Percentiles rank a stretch among this genome's conserved stretches.
phyloP scores from a whole-genome alignment of 2,113 vertebrate genomes.

The Pygoscelis adeliae region DNA sequence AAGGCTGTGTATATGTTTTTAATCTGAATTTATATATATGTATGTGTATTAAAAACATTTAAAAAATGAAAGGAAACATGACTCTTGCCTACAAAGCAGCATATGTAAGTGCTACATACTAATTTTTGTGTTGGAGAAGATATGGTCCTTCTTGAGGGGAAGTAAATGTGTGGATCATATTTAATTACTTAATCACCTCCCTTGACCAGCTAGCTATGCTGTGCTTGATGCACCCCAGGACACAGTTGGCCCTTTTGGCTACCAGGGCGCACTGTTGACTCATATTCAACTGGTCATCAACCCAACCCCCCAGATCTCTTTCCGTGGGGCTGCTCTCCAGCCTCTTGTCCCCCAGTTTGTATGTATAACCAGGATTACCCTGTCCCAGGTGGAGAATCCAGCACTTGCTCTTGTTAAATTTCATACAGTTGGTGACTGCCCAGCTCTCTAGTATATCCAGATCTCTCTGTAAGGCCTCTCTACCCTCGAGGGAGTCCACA shows the following conservation, averaged over 20 bases:
- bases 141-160: not conserved
- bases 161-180: not conserved
- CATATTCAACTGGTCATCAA: not conserved
- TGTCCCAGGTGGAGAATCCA: not conserved
- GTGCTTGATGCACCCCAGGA: not conserved
- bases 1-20: not conserved
- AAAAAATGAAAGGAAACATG: not conserved
- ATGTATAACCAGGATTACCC: not conserved
- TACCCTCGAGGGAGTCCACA: not conserved
- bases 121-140: not conserved
- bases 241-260: not conserved
- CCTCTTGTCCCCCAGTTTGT: not conserved
- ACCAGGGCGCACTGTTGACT: not conserved
- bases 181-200: not conserved
- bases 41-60: not conserved
- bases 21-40: not conserved
- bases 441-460: not conserved
- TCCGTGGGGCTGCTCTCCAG: not conserved
- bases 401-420: not conserved
- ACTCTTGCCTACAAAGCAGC: not conserved
- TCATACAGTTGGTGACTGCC: not conserved
- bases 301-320: not conserved
- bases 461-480: not conserved
- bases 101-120: not conserved
- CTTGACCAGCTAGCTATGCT: fast-evolving